These are phyloP conservation scores for Sula dactylatra DNA, from an alignment of 2,113 vertebrate species.

Conservation along the genomic window DNA sequence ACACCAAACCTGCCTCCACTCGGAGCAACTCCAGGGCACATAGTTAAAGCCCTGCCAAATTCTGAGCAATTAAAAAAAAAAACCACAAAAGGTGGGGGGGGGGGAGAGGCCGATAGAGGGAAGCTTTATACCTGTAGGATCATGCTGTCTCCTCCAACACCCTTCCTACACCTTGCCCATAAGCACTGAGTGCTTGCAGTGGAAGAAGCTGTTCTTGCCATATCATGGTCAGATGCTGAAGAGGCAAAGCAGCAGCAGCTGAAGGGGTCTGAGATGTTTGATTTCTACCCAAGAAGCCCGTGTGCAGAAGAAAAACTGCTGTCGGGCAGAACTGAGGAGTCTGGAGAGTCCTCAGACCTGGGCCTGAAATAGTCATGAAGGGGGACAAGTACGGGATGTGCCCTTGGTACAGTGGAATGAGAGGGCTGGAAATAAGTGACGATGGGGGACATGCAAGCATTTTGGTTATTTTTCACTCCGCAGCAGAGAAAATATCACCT, in stretches of 20 bases:
- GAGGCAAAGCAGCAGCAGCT: not conserved
- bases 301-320: not conserved
- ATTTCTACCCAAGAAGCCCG: not conserved
- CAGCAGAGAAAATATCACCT: not conserved
- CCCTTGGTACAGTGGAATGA: not conserved
- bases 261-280: not conserved
- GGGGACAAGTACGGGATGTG: not conserved
- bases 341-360: not conserved
- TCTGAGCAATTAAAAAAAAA: not conserved
- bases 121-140: constrained; percentile 1
- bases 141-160: not conserved
- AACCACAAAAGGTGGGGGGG: not conserved
- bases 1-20: not conserved
- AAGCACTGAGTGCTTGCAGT: not conserved
- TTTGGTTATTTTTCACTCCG: not conserved
- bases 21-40: not conserved
- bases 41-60: not conserved
- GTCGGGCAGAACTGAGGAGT: not conserved
- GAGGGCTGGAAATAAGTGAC: not conserved
- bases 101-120: not conserved
- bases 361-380: not conserved
- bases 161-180: not conserved
- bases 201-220: not conserved
- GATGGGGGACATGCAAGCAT: not conserved
- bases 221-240: not conserved